Evolutionary conservation across 1,140 invertebrate genomes (phyloP).

Genomic region (Rhopalosiphum maidis): DNA sequence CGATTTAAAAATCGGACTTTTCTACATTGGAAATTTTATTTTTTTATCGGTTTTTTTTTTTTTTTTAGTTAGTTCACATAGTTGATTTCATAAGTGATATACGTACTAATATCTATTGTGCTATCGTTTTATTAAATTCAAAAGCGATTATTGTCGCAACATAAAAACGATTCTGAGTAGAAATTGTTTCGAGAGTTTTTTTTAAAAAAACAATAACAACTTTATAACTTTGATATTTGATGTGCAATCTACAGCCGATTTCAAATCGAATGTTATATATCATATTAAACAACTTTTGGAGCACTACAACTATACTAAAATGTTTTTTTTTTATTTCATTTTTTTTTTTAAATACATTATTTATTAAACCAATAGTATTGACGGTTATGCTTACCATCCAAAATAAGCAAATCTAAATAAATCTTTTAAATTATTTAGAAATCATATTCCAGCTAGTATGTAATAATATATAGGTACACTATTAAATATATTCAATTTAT

Average conservation of each 20-base stretch:
- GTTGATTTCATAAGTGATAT: not conserved
- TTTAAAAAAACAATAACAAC: not conserved
- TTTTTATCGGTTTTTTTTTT: not conserved
- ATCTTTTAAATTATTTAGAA: not conserved
- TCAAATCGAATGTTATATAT: not conserved
- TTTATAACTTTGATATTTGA: constrained; percentile 18
- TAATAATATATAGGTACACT: not conserved
- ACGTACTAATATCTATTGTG: not conserved
- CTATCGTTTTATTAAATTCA: not conserved
- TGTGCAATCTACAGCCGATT: not conserved
- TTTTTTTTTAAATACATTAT: not conserved
- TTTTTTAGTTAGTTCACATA: not conserved
- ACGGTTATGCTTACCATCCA: not conserved
- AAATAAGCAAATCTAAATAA: not conserved
- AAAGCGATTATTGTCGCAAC: not conserved
- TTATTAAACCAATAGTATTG: not conserved
- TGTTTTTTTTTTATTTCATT: not conserved
- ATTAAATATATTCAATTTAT: not conserved
- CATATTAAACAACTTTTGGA: not conserved
- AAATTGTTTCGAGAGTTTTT: not conserved
- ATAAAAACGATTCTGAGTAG: not conserved
- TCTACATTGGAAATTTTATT: not conserved
- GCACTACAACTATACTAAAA: not conserved
- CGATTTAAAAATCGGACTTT: not conserved
- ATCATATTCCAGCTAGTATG: not conserved